A percentile compares a stretch with the other conserved stretches of the same genome.
These are phyloP conservation scores for Diorhabda carinulata DNA, from an alignment of 1,140 invertebrate species.

Conservation along the genomic window DNA sequence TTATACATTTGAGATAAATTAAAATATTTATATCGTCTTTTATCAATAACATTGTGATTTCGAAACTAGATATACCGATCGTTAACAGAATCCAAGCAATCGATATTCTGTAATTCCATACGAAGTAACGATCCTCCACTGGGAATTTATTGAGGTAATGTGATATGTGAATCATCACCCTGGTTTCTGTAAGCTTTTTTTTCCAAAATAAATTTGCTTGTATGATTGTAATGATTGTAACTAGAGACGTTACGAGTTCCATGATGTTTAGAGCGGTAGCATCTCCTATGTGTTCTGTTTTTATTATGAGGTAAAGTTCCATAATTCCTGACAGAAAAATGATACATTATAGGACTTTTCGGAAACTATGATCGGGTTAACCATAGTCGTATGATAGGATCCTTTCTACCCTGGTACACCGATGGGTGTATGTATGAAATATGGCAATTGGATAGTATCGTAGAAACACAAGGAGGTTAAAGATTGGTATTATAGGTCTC, in stretches of 20 bases:
- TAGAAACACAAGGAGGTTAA: no score
- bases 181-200: background rate
- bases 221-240: background rate
- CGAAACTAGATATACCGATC: background rate
- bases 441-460: no score
- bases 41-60: slow-evolving; percentile 4
- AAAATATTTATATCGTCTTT: background rate
- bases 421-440: no score
- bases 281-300: background rate
- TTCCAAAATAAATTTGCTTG: slow-evolving; percentile 10
- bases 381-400: no score
- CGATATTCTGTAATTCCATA: background rate
- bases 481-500: no score
- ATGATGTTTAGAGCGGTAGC: background rate
- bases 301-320: background rate
- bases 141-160: background rate
- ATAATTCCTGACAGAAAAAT: background rate
- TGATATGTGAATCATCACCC: slow-evolving; percentile 4
- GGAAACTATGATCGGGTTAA: no score
- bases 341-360: no score
- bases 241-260: slow-evolving; percentile 1
- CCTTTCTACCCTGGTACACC: no score
- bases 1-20: background rate
- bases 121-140: background rate
- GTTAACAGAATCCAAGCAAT: background rate